phyloP scores from a whole-genome alignment of 2,888 invertebrate species.

The Incurvaria masculella region DNA sequence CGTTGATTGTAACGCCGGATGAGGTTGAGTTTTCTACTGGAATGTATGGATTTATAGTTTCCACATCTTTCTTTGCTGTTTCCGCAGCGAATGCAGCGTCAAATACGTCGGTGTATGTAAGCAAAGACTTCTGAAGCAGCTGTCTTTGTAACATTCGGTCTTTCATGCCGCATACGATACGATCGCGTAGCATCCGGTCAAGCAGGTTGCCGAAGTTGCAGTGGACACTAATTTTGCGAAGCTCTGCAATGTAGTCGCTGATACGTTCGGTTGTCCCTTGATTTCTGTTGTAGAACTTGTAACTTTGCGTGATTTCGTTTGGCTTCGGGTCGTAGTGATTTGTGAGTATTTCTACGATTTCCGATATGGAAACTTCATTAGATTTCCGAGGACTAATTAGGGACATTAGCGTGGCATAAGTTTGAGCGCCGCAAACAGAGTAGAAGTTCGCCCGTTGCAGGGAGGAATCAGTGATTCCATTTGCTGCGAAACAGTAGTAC shows the following conservation, averaged over 20 bases:
- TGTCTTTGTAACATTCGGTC: too few relatives aligned
- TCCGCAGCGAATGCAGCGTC: too few relatives aligned
- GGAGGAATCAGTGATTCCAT: background rate
- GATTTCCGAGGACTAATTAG: background rate
- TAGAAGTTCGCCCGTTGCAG: background rate
- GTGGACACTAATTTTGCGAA: slow-evolving; percentile 1
- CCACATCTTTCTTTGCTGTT: too few relatives aligned
- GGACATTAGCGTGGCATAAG: background rate
- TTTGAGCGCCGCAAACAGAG: background rate
- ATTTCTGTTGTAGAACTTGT: slow-evolving; percentile 6
- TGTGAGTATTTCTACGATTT: background rate
- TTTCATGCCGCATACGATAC: slow-evolving; percentile 4
- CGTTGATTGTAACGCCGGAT: too few relatives aligned
- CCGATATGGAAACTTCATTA: background rate
- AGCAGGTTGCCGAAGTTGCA: slow-evolving; percentile 6
- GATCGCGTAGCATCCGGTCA: slow-evolving; percentile 4
- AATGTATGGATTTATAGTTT: too few relatives aligned
- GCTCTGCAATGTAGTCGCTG: slow-evolving; percentile 4
- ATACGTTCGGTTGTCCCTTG: slow-evolving; percentile 3
- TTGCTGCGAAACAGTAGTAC: background rate
- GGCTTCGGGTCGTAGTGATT: background rate
- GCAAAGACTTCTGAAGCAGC: too few relatives aligned
- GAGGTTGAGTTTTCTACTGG: too few relatives aligned
- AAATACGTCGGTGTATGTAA: too few relatives aligned
- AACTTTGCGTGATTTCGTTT: slow-evolving; percentile 5